phyloP scores from a whole-genome alignment of 2,888 invertebrate genomes.

The Romanomermis culicivorax region DNA sequence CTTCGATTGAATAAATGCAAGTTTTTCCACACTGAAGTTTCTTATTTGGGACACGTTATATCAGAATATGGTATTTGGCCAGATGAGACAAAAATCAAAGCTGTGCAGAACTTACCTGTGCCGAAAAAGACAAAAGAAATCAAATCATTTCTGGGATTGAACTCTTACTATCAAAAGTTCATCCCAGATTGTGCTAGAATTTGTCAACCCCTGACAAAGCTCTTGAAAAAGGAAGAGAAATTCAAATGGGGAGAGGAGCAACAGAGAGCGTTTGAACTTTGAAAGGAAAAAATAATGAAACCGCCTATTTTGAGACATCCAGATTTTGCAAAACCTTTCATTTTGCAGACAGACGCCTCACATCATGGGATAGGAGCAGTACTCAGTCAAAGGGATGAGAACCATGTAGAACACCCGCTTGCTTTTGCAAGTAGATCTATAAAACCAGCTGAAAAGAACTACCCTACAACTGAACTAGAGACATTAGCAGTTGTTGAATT shows the following conservation, averaged over 20 bases:
- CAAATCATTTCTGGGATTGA: slow-evolving; percentile 13
- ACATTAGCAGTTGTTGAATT: not conserved
- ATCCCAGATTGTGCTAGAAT: too few species aligned
- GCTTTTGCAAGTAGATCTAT: slow-evolving; percentile 14
- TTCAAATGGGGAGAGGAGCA: slow-evolving; percentile 13
- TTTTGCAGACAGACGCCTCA: slow-evolving; percentile 7
- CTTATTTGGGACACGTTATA: slow-evolving; percentile 26
- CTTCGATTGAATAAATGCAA: too few species aligned
- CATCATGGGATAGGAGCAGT: slow-evolving; percentile 19
- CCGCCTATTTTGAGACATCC: slow-evolving; percentile 11
- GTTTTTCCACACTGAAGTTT: slow-evolving; percentile 12
- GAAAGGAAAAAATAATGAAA: slow-evolving; percentile 8
- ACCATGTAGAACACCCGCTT: slow-evolving; percentile 12
- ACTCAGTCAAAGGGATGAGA: slow-evolving; percentile 14
- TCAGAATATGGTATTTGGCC: slow-evolving; percentile 17
- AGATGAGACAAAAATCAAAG: slow-evolving; percentile 17
- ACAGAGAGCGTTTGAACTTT: slow-evolving; percentile 7
- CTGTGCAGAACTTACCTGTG: slow-evolving; percentile 17
- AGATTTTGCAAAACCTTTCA: slow-evolving; percentile 6
- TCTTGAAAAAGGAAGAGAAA: not conserved
- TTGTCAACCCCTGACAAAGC: slow-evolving; percentile 3
- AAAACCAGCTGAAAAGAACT: not conserved
- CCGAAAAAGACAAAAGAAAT: slow-evolving; percentile 15
- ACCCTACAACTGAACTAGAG: slow-evolving; percentile 1
- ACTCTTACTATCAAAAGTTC: too few species aligned